These are phyloP conservation scores for Microctonus aethiopoides DNA, from an alignment of 2,888 invertebrate genomes.

Conservation along the genomic window DNA sequence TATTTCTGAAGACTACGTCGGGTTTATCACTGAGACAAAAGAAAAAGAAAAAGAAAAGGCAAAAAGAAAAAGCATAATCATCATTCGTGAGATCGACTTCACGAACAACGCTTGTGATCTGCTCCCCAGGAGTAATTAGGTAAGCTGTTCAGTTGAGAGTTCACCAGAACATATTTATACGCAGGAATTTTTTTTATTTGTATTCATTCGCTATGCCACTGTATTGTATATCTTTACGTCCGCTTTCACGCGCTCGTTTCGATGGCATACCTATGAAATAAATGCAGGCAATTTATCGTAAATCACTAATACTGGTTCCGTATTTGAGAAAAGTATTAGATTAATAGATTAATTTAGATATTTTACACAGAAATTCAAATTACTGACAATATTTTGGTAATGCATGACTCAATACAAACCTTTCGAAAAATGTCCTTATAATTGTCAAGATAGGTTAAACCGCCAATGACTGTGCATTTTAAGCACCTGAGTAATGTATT, in stretches of 20 bases:
- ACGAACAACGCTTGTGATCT: constrained; percentile 39
- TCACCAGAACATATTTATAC: constrained; percentile 3
- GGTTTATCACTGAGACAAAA: constrained; percentile 38
- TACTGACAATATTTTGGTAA: no score
- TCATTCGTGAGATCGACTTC: constrained; percentile 24
- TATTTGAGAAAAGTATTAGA: no score
- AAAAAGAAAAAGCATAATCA: constrained; percentile 29
- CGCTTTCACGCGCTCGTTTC: background rate
- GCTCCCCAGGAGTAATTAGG: constrained; percentile 42
- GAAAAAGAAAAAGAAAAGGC: constrained; percentile 23
- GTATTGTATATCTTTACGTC: background rate
- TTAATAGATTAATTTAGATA: no score
- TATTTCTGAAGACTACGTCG: constrained; percentile 48
- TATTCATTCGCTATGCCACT: background rate
- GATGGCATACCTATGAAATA: background rate
- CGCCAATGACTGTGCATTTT: constrained; percentile 60
- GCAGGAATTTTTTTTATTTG: background rate
- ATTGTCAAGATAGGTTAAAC: constrained; percentile 33
- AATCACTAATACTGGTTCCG: no score
- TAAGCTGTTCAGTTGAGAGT: constrained; percentile 28
- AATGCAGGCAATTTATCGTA: no score
- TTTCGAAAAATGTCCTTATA: background rate
- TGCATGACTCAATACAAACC: background rate
- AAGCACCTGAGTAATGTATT: constrained; percentile 35
- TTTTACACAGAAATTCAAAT: no score